phyloP scores from a whole-genome alignment of 2,888 invertebrate species.

The Patella caerulea region DNA sequence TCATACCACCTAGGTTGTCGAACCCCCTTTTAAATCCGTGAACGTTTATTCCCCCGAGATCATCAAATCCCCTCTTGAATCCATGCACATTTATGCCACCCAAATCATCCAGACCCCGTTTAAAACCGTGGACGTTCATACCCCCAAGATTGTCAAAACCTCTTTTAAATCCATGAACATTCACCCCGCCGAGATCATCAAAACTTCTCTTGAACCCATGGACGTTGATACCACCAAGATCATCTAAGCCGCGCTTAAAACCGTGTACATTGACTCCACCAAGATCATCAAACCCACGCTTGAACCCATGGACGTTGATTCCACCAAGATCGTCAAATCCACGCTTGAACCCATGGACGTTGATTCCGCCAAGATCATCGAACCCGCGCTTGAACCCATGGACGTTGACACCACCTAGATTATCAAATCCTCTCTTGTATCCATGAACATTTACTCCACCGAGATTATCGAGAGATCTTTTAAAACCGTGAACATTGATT shows the following conservation, averaged over 20 bases:
- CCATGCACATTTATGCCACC: conserved; percentile 5
- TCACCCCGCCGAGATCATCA: background rate
- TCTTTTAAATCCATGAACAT: background rate
- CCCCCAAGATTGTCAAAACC: background rate
- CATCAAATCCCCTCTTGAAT: background rate
- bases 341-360: background rate
- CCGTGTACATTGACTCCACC: background rate
- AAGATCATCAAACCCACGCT: background rate
- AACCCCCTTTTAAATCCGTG: background rate
- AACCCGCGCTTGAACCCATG: background rate
- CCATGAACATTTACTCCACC: background rate
- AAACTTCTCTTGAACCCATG: background rate
- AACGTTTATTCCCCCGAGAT: conserved; percentile 1
- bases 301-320: background rate
- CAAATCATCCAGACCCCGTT: background rate
- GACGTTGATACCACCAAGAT: background rate
- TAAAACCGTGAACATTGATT: background rate
- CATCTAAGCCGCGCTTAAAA: background rate
- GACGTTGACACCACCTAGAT: background rate
- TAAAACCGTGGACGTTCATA: background rate
- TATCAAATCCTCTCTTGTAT: background rate
- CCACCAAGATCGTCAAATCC: background rate
- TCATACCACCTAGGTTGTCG: background rate
- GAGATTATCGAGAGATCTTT: background rate
- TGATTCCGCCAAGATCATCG: background rate